Evolutionary conservation across 2,888 invertebrate species (phyloP).

Genomic region (Iphiclides podalirius): DNA sequence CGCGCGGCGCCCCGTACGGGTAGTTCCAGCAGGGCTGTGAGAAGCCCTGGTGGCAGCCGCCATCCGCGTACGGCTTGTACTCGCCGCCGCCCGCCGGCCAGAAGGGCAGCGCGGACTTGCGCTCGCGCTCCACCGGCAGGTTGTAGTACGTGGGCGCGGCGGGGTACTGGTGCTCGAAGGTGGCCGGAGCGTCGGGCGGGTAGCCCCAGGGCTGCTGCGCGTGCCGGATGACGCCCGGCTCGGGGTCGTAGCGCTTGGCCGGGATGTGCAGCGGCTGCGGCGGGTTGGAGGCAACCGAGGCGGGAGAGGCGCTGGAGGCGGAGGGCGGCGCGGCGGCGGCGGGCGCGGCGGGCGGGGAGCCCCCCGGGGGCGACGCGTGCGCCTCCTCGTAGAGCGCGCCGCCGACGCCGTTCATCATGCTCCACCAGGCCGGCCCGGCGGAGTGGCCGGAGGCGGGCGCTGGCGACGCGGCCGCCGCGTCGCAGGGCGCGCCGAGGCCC

Average conservation of each 20-base stretch:
- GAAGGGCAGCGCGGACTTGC: slow-evolving; percentile 83
- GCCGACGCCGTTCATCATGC: slow-evolving; percentile 90
- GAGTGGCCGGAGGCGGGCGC: slow-evolving; percentile 91
- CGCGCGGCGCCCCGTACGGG: slow-evolving; percentile 81
- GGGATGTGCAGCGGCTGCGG: slow-evolving; percentile 93
- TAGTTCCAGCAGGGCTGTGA: slow-evolving; percentile 89
- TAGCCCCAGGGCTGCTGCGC: slow-evolving; percentile 88
- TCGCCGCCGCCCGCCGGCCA: slow-evolving; percentile 84
- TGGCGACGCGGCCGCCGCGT: slow-evolving; percentile 82
- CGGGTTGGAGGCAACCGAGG: slow-evolving; percentile 83
- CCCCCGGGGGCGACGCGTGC: slow-evolving; percentile 79
- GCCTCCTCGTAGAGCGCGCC: slow-evolving; percentile 88
- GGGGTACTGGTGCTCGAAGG: slow-evolving; percentile 85
- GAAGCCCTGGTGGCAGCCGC: slow-evolving; percentile 85
- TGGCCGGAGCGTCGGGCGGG: slow-evolving; percentile 83
- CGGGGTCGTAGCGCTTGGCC: slow-evolving; percentile 87
- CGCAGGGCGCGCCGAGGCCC: slow-evolving; percentile 84
- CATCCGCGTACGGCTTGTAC: slow-evolving; percentile 81
- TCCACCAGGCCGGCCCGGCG: slow-evolving; percentile 92
- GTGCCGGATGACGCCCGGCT: slow-evolving; percentile 88
- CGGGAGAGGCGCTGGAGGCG: slow-evolving; percentile 78
- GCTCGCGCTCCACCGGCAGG: slow-evolving; percentile 83
- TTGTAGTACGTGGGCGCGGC: slow-evolving; percentile 87
- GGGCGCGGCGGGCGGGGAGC: slow-evolving; percentile 84
- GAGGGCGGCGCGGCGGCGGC: slow-evolving; percentile 84